These are phyloP conservation scores for Nephrotoma appendiculata DNA, from an alignment of 2,888 invertebrate species.

Conservation along the genomic window DNA sequence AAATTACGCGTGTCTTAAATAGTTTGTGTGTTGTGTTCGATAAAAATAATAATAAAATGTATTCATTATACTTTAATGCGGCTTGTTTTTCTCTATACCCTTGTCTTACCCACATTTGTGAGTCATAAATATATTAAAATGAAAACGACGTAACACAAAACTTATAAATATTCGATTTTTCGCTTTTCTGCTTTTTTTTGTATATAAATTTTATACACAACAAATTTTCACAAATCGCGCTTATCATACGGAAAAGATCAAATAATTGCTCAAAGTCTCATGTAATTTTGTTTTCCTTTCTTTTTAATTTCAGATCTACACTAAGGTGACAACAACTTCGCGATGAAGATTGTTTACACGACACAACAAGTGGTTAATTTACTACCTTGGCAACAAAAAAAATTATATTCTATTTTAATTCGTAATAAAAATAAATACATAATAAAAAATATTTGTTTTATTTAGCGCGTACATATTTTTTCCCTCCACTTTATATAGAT, in stretches of 20 bases:
- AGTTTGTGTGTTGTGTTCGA: background rate
- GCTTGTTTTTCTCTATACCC: background rate
- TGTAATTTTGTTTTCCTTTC: background rate
- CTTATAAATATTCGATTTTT: background rate
- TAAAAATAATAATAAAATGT: background rate
- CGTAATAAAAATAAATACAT: background rate
- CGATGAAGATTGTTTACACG: background rate
- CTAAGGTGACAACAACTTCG: background rate
- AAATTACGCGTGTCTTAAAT: background rate
- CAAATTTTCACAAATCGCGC: constrained; percentile 1
- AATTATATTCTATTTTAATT: background rate
- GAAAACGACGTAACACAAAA: background rate
- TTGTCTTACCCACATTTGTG: background rate
- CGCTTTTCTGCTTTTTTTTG: background rate
- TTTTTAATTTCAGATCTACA: background rate
- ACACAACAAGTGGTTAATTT: background rate
- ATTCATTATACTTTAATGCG: background rate
- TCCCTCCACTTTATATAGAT: background rate
- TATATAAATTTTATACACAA: background rate
- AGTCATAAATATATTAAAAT: background rate
- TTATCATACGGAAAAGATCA: constrained; percentile 1
- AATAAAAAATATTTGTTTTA: background rate
- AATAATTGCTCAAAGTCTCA: background rate
- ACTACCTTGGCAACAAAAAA: background rate
- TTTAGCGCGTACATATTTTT: background rate